Evolutionary conservation across 2,797 vertebrate genomes (phyloP), one percentile per base, ranked within the genome.

Genomic region (Rhinatrema bivittatum): DNA sequence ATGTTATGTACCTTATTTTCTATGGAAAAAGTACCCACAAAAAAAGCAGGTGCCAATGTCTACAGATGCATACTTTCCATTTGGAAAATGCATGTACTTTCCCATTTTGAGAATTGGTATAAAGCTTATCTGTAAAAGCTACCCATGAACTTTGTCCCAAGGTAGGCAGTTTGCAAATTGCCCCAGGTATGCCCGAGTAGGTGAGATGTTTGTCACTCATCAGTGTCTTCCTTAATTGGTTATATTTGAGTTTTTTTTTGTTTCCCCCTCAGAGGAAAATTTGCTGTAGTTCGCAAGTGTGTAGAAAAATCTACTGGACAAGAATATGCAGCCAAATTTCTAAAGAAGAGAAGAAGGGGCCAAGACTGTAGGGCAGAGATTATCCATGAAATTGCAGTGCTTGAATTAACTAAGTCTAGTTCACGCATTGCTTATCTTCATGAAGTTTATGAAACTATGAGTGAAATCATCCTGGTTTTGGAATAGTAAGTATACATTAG

Each of bases 281-380:
- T 89, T 73, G 94, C 88, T 3, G 93, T 98, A 59, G 94, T 98
- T n/a, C 88, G 85, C 68, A 87, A 86, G 41, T 98, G 93, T 17
- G 65, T 88, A 62, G 91, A 94, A 65, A 97, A 91, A 71, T 67
- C 80, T 37, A 89, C 92, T 1, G 91, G 89, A n/a, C 93, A 93
- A 61, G 87, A 81, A 24, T 98, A 91, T 9, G 94, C 94, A 20
- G 94, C 93, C 39, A 98, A 98, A 64, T 94, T 91, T 57, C 73
- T 98, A 2, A 87, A 91, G 52, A 98, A 97, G 67, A 84, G 94
- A 32, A 80, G 93, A 50, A 66, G 91, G 59, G 94, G 94, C 9
- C 89, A 91, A 1, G 94, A 98, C 69, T 95, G 93, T 62, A 85
- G 84, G 45, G 86, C 86, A 2, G 94, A 98, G 14, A 89, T 95